Base-by-base conservation (phyloP, 64 coral and sea anemone genomes). In the Porites lutea region DNA sequence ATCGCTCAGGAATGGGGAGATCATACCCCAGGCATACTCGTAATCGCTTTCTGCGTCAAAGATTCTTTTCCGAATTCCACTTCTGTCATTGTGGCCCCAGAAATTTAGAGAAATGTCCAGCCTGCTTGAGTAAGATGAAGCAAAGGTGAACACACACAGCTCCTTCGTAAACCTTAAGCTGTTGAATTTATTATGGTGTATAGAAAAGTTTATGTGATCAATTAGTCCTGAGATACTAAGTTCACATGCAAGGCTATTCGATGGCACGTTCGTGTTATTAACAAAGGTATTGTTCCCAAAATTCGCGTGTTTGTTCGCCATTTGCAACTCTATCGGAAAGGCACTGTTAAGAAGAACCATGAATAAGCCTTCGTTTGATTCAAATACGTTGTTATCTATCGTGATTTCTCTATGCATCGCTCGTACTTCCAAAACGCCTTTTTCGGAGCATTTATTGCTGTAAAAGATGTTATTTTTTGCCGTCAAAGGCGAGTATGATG, bases 41-140 rank as follows among this genome's bases (percentile, higher is more conserved):
- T 87, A 85, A 37, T 96, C 86, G 47, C 86, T 87, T 44, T 93
- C 95, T 71, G 93, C 93, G 59, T 96, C 91, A 44, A 90, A 74
- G 49, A 96, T 87, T 87, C 95, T 86, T 54, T 93, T 71, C 50
- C 72, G 70, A 27, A 93, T 19, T 44, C 19, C 2, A 2, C 51
- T 2, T 44, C 63, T 62, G 3, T 93, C 58, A 13, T 63, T 15
- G 6, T 73, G 87, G 44, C 87, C 91, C 95, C 95, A 96, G 79
- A 92, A 90, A 81, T 96, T 96, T 54, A 70, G 67, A 15, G 83
- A 77, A 9, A 87, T 44, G 19, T 93, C 16, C 4, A 93, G 2
- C 52, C 47, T 37, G 4, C 54, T 86, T n/a, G 18, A 23, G 16
- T 93, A 65, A 8, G 72, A 65, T 57, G 16, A 55, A 13, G 77